Percentiles rank a stretch among this genome's conserved stretches.
Evolutionary conservation across 92 coral and sea anemone species (phyloP).

Genomic region (Blastomussa wellsi): DNA sequence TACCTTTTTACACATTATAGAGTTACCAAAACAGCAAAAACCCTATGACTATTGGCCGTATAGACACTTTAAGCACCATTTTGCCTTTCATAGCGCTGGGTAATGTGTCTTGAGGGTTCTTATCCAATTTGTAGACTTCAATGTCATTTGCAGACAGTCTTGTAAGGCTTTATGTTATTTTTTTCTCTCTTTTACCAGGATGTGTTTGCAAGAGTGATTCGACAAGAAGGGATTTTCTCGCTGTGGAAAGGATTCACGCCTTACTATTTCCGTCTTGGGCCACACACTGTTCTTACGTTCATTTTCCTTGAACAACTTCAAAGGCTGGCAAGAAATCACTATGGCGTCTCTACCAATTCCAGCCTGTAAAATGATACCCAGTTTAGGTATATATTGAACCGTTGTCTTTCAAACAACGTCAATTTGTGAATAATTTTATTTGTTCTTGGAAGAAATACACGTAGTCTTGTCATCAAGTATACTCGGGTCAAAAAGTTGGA

Average conservation of each 20-base stretch:
- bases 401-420: background rate
- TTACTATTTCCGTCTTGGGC: slow-evolving; percentile 94
- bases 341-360: slow-evolving; percentile 65
- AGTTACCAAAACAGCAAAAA: too few relatives aligned
- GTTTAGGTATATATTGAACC: background rate
- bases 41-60: too few relatives aligned
- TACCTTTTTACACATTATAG: too few relatives aligned
- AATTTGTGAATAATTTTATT: background rate
- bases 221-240: slow-evolving; percentile 87
- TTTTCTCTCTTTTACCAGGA: slow-evolving; percentile 58
- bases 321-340: slow-evolving; percentile 61
- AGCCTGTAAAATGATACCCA: background rate
- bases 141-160: too few relatives aligned
- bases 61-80: too few relatives aligned
- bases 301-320: slow-evolving; percentile 95
- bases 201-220: slow-evolving; percentile 66
- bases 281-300: slow-evolving; percentile 93
- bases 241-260: slow-evolving; percentile 99
- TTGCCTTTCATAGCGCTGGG: too few relatives aligned
- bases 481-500: background rate
- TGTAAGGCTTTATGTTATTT: too few relatives aligned
- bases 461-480: background rate
- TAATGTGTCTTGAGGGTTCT: too few relatives aligned
- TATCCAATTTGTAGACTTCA: too few relatives aligned
- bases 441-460: background rate